Evolutionary conservation across 2,113 vertebrate genomes (phyloP).

Genomic region (Chaetodon trifascialis): DNA sequence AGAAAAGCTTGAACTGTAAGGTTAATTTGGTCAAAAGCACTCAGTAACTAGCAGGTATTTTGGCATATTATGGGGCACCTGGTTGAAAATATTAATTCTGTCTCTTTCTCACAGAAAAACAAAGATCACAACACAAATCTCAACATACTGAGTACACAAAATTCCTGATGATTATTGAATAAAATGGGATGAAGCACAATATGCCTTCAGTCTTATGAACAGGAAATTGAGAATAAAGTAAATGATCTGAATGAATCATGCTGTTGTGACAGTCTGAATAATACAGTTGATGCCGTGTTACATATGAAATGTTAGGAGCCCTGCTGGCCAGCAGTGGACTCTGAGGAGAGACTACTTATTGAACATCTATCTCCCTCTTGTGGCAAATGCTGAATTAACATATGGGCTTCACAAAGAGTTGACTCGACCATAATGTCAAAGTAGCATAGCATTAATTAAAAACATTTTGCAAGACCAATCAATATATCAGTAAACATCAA

Average conservation of each 20-base stretch:
- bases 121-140: neutral
- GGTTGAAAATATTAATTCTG: neutral
- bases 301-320: neutral
- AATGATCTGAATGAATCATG: neutral
- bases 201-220: neutral
- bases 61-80: neutral
- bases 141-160: neutral
- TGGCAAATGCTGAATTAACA: conserved; percentile 15
- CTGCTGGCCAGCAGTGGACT: neutral
- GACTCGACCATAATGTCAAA: too few relatives aligned
- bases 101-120: neutral
- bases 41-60: neutral
- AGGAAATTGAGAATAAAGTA: neutral
- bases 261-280: neutral
- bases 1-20: neutral
- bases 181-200: neutral
- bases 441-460: too few relatives aligned
- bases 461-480: neutral
- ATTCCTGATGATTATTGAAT: neutral
- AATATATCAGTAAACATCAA: neutral
- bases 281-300: neutral
- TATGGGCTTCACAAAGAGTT: too few relatives aligned
- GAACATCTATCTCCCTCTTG: conserved; percentile 27
- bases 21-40: neutral
- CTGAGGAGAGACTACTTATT: neutral